Base-by-base conservation (phyloP, 2,888 invertebrate species). In the Drosophila mimica region DNA sequence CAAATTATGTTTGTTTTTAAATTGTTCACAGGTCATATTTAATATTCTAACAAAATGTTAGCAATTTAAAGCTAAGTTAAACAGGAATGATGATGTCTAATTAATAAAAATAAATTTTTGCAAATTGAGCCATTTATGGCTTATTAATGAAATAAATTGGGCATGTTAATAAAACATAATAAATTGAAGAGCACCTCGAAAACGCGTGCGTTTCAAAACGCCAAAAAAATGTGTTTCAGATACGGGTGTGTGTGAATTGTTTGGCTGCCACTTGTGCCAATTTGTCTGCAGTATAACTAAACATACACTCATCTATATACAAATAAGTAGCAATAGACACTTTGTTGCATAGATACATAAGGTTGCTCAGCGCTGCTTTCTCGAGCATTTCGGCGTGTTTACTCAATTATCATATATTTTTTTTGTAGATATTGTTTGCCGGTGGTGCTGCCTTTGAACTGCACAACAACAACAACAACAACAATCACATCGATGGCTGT, bases 381-480 rank as follows among this genome's bases (percentile, higher is more conserved):
- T 82, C 79, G 89, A 61, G 52, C 56, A 31, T 76, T 78, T 84
- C 72, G 82, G 88, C 86, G 90, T 89, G 85, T 88, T 88, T 85
- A 85, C 89, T 85, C 83, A 85, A 85, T 85, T 85, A 85, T 74
- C 86, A 63, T 85, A 69, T 61, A 48, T 49, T 38, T 33, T 36
- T 60, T 20, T 6, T 43, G 51, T 33, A 30, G 48, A 64, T 60
- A 38, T 54, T 56, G 62, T 73, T 76, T 79, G 77, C 70, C 70
- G 80, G 70, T 65, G 31, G 20, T 38, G 64, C 54, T 75, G 87
- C 83, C 76, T 73, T 64, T 87, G 79, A 74, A 85, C 72, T 64
- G 60, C 57, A 33, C 58, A 81, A 15, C 53, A 63, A n/a, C 31
- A 59, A 61, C 31, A 33, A 56, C 57, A 63, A 57, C 33, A 58